These are phyloP conservation scores for Volucella bombylans DNA, from an alignment of 2,888 invertebrate species.

Conservation along the genomic window DNA sequence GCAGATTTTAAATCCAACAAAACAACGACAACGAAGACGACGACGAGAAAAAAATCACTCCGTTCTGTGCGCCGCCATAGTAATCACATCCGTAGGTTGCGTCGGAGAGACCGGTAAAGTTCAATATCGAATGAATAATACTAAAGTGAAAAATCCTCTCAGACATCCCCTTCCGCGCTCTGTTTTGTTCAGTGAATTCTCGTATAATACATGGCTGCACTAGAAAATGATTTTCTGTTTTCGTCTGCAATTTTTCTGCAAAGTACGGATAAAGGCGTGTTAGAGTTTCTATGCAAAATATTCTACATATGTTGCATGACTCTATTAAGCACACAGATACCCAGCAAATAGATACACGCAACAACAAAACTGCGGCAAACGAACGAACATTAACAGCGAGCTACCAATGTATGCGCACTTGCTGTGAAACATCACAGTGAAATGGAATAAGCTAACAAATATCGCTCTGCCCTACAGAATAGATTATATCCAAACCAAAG, in stretches of 20 bases:
- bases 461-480: not conserved
- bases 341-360: conserved; percentile 22
- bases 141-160: conserved; percentile 27
- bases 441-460: conserved; percentile 30
- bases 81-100: conserved; percentile 53
- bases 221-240: conserved; percentile 28
- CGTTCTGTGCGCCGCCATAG: not conserved
- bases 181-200: not conserved
- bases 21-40: conserved; percentile 14
- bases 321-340: conserved; percentile 27
- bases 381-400: conserved; percentile 27
- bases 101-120: conserved; percentile 64
- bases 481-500: not conserved
- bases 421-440: conserved; percentile 42
- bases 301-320: conserved; percentile 50
- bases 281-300: conserved; percentile 43
- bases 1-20: conserved; percentile 56
- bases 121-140: conserved; percentile 67
- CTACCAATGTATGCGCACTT: conserved; percentile 59
- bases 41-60: conserved; percentile 30
- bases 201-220: conserved; percentile 6
- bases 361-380: conserved; percentile 22
- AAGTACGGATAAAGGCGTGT: conserved; percentile 29
- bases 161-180: conserved; percentile 8
- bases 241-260: conserved; percentile 60